These are phyloP conservation scores for Rotaria macrura DNA, from an alignment of 2,888 invertebrate genomes.

Conservation along the genomic window DNA sequence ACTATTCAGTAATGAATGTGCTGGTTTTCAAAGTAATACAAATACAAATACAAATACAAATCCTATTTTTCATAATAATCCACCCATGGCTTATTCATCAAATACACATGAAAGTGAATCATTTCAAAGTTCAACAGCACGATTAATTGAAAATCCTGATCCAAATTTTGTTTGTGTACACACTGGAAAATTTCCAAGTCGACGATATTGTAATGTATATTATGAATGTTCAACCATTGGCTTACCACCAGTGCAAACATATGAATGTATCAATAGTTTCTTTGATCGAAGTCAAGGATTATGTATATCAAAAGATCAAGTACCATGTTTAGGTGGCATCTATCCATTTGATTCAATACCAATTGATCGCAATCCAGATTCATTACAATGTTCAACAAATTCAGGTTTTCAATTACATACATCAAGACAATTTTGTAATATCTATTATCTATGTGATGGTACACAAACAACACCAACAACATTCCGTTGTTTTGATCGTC, in stretches of 20 bases:
- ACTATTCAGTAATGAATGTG: constrained; percentile 15
- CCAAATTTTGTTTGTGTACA: constrained; percentile 23
- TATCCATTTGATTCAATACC: constrained; percentile 30
- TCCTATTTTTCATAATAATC: background rate
- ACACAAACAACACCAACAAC: constrained; percentile 11
- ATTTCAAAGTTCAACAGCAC: background rate
- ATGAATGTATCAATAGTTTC: constrained; percentile 23
- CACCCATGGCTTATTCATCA: background rate
- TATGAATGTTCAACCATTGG: constrained; percentile 23
- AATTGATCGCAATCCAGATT: constrained; percentile 19
- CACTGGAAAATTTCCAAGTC: background rate
- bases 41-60: background rate
- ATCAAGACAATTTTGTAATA: constrained; percentile 30
- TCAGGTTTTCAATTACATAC: constrained; percentile 25
- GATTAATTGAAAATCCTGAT: constrained; percentile 23
- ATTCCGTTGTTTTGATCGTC: constrained; percentile 30
- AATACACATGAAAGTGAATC: background rate
- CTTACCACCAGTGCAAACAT: background rate
- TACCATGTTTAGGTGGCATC: constrained; percentile 15
- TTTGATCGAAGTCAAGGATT: constrained; percentile 12
- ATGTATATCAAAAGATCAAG: constrained; percentile 17
- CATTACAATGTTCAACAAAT: constrained; percentile 24
- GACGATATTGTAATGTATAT: constrained; percentile 31
- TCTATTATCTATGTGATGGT: constrained; percentile 33
- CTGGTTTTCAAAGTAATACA: background rate